These are phyloP conservation scores for Propithecus deckenii DNA, from an alignment of 2,797 vertebrate species.

Conservation along the genomic window DNA sequence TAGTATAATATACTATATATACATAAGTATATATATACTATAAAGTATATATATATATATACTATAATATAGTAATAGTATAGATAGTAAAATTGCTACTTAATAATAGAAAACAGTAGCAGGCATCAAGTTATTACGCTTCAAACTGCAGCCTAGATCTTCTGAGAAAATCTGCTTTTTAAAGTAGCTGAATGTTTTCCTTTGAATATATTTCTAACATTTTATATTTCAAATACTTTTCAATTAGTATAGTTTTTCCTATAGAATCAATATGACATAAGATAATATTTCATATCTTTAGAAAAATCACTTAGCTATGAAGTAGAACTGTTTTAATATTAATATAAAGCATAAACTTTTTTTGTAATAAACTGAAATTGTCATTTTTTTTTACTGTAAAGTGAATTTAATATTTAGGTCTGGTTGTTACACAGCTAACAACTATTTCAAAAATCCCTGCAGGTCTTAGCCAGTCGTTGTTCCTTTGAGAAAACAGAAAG, in stretches of 20 bases:
- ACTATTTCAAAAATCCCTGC: constrained; percentile 12
- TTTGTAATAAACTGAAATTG: constrained; percentile 13
- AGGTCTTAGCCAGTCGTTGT: background rate
- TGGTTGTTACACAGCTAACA: background rate
- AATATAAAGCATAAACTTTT: background rate
- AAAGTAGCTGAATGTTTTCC: background rate
- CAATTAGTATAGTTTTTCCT: background rate
- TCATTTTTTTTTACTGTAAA: background rate
- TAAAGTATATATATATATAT: no score
- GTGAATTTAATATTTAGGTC: background rate
- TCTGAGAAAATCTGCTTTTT: constrained; percentile 18
- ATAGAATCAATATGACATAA: background rate
- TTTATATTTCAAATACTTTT: background rate
- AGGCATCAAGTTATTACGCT: background rate
- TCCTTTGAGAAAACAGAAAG: background rate
- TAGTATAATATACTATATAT: background rate
- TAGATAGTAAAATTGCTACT: background rate
- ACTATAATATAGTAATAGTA: background rate
- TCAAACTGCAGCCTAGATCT: background rate
- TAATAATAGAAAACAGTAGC: background rate
- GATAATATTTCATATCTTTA: constrained; percentile 23
- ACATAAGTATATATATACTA: no score
- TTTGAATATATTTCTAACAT: background rate
- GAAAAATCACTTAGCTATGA: constrained; percentile 24
- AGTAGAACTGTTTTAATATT: constrained; percentile 3